Conservation (phyloP, 92 coral and sea anemone species). For the Porites divaricata region DNA sequence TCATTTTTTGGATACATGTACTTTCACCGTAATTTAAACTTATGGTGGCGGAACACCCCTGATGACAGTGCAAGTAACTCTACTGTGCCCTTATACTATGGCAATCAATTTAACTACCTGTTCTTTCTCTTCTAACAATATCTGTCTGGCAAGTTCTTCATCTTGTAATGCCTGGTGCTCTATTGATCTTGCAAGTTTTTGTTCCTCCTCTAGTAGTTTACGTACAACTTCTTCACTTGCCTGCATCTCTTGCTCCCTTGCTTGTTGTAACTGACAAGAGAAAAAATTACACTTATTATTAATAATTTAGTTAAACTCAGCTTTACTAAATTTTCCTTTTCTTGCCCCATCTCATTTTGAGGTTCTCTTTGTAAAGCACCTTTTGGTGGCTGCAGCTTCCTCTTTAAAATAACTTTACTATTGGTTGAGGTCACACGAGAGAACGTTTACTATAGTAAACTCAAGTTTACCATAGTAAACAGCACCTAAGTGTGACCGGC, state of each 20-base stretch:
- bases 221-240: slow-evolving; percentile 87
- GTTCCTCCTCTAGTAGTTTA: slow-evolving; percentile 72
- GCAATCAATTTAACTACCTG: slow-evolving; percentile 1
- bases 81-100: too few relatives aligned
- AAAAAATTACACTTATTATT: neutral
- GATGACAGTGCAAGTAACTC: too few relatives aligned
- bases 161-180: slow-evolving; percentile 81
- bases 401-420: too few relatives aligned
- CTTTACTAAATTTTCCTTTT: neutral
- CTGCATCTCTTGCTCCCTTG: slow-evolving; percentile 78
- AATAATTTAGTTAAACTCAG: neutral
- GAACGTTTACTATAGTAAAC: too few relatives aligned
- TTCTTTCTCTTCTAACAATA: slow-evolving; percentile 58
- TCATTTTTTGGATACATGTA: too few relatives aligned
- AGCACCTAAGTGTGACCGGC: too few relatives aligned
- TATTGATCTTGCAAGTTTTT: slow-evolving; percentile 45
- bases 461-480: too few relatives aligned
- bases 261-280: slow-evolving; percentile 68
- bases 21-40: too few relatives aligned
- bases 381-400: too few relatives aligned
- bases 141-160: slow-evolving; percentile 79
- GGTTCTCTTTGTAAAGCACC: too few relatives aligned
- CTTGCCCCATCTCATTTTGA: neutral
- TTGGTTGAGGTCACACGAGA: too few relatives aligned
- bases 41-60: too few relatives aligned